Conservation (phyloP, 35 echinoderm and acorn worm genomes). For the Lytechinus variegatus region DNA sequence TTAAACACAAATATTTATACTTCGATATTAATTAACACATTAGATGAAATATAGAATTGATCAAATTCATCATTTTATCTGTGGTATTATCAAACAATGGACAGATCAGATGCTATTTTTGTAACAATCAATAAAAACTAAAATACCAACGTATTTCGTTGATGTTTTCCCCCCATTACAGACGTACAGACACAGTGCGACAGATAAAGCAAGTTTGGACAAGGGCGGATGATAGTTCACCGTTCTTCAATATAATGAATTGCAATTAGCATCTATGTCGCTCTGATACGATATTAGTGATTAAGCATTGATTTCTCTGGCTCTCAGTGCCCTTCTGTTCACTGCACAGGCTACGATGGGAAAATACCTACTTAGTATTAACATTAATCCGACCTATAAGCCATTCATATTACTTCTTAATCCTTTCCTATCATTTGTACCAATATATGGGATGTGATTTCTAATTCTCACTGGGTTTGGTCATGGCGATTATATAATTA, state of each 20-base stretch:
- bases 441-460: not conserved
- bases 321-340: not conserved
- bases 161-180: too few relatives aligned
- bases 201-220: not conserved
- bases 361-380: not conserved
- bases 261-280: not conserved
- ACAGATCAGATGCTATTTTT: too few relatives aligned
- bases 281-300: not conserved
- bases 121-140: too few relatives aligned
- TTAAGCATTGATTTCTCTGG: not conserved
- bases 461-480: not conserved
- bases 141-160: too few relatives aligned
- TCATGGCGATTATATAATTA: not conserved
- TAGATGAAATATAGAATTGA: too few relatives aligned
- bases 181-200: not conserved
- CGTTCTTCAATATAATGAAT: not conserved
- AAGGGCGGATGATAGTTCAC: not conserved
- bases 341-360: not conserved
- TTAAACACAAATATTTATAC: too few relatives aligned
- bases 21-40: too few relatives aligned
- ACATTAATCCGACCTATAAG: not conserved
- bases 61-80: too few relatives aligned
- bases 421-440: not conserved
- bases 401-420: constrained; percentile 5
- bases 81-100: too few relatives aligned